Conservation (phyloP, 2,113 vertebrate species). For the Apeltes quadracus region DNA sequence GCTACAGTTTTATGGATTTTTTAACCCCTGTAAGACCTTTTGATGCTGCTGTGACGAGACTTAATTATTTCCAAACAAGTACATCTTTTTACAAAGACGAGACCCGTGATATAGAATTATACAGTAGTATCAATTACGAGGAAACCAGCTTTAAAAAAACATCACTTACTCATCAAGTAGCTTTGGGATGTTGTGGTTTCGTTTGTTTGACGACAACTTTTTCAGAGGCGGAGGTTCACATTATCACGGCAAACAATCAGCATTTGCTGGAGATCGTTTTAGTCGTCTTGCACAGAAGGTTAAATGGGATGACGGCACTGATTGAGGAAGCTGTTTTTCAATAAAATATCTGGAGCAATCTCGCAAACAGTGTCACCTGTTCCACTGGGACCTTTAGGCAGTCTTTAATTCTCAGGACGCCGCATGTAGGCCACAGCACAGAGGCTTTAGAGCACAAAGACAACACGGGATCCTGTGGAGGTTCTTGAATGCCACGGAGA, state of each 20-base stretch:
- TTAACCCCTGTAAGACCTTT: neutral
- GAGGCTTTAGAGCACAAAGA: slow-evolving; percentile 35
- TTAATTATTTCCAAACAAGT: neutral
- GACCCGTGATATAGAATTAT: neutral
- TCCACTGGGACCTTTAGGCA: slow-evolving; percentile 53
- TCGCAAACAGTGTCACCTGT: slow-evolving; percentile 72
- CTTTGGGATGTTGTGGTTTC: neutral
- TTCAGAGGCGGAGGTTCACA: neutral
- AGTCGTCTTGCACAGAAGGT: neutral
- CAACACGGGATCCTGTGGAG: slow-evolving; percentile 31
- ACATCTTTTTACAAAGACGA: neutral
- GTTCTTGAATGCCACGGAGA: slow-evolving; percentile 38
- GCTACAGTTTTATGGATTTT: neutral
- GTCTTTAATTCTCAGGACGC: slow-evolving; percentile 42
- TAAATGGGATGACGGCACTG: slow-evolving; percentile 29
- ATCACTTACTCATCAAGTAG: neutral
- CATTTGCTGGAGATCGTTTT: neutral
- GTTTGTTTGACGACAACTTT: neutral
- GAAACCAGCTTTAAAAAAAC: neutral
- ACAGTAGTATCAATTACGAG: neutral
- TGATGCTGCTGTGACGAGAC: neutral
- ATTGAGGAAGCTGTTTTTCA: slow-evolving; percentile 54
- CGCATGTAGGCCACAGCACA: slow-evolving; percentile 65
- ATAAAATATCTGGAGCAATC: slow-evolving; percentile 60
- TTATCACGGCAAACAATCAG: neutral